Base-by-base conservation (phyloP, 2,113 vertebrate genomes). In the Takifugu bimaculatus region DNA sequence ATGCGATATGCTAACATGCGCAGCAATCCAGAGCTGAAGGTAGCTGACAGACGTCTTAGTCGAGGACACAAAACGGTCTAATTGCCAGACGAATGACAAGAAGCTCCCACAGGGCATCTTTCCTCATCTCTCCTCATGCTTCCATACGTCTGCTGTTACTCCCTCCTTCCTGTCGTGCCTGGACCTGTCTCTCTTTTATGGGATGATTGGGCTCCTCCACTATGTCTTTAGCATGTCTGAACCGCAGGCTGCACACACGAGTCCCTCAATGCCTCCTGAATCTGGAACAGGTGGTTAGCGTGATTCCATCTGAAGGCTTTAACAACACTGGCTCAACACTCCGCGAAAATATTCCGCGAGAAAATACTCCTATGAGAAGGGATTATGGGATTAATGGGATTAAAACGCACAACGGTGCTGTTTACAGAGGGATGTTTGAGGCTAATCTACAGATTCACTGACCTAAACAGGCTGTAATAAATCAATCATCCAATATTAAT, bases 281-380 rank as follows among this genome's bases (percentile, higher is more conserved):
- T 86, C 69, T 79, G 64, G 62, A 86, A 78, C 84, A 87, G 80
- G 79, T 87, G 86, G 73, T 87, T 80, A 63, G 75, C 75, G 74
- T 63, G 60, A 88, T 67, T 85, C 78, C 63, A 60, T 69, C 56
- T 72, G 49, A 82, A 70, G 54, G 47, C 57, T 68, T 81, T 84
- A 74, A 57, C 65, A 50, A 32, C n/a, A 27, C 56, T 20, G 68
- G 53, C 68, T 72, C 76, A 59, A 70, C 57, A 13, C 67, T 73
- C 48, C 39, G 44, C 14, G 26, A 14, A 67, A 25, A 54, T 35
- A 53, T 56, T 0, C 28, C 63, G 59, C 54, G 57, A 62, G 13
- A 57, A 64, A 55, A 20, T 25, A 44, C 59, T 63, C 56, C 57
- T 71, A 61, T 35, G 5, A 28, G 50, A 28, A 29, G 6, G 9